Evolutionary conservation across 2,113 vertebrate genomes (phyloP).

Genomic region (Asarcornis scutulata): DNA sequence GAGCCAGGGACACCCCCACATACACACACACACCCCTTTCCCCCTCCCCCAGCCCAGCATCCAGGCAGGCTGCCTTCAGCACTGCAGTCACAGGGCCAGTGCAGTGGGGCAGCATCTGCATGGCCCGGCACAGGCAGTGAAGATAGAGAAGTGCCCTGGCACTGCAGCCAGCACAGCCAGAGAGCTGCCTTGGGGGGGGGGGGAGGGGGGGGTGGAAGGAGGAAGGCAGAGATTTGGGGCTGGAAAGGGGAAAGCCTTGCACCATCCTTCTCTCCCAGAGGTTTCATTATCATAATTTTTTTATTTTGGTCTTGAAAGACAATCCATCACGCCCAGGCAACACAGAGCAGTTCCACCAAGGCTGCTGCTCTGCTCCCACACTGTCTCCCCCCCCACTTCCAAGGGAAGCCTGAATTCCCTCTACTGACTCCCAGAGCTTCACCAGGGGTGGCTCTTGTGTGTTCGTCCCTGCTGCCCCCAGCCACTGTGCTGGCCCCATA

Average conservation of each 20-base stretch:
- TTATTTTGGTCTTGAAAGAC: neutral
- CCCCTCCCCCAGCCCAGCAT: too few species aligned
- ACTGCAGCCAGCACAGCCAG: rapidly evolving
- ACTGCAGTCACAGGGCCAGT: neutral
- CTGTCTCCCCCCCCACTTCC: neutral
- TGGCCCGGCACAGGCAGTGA: neutral
- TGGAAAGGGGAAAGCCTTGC: neutral
- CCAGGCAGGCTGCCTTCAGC: too few species aligned
- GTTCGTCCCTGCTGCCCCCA: neutral
- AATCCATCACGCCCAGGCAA: neutral
- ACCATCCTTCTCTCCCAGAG: neutral
- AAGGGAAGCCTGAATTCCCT: too few species aligned
- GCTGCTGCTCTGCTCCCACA: neutral
- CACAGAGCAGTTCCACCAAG: neutral
- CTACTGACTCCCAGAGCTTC: neutral
- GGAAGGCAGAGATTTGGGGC: neutral
- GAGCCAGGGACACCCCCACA: too few species aligned
- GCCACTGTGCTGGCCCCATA: neutral
- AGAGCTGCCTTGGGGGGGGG: rapidly evolving
- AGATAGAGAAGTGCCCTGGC: rapidly evolving
- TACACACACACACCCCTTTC: neutral
- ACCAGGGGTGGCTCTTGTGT: neutral
- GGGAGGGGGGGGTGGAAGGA: too few species aligned
- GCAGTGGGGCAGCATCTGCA: rapidly evolving
- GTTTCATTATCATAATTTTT: neutral